Evolutionary conservation across 2,797 vertebrate genomes (phyloP), one percentile per base, ranked within the genome.

Genomic region (Lacerta viridis): DNA sequence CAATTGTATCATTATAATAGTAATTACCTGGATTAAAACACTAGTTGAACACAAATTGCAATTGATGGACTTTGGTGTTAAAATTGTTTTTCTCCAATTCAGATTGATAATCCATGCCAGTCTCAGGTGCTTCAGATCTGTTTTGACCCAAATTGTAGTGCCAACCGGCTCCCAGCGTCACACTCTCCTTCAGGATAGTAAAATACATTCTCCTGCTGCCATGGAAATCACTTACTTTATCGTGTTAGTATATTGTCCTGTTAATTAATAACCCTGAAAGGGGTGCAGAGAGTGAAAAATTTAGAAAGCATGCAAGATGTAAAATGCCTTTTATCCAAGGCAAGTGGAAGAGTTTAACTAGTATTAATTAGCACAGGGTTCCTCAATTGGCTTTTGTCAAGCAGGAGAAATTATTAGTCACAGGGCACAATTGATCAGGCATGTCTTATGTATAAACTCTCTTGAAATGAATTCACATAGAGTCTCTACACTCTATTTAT

Each of bases 81-180:
- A 20, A n/a, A 91, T 83, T 85, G 33, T 75, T 87, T 85, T 87
- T 87, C 59, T 89, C 75, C 85, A 74, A 41, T 23, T 27, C 0
- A 87, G 88, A 43, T 68, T 83, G n/a, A 74, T 90, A 83, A 86
- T 86, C 36, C 25, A 39, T 27, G 36, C 20, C 20, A 27, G 4
- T n/a, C 33, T 3, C 39, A 9, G 33, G 11, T 41, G 39, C 41
- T 46, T 83, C 66, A 46, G 18, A 55, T 68, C 66, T 71, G 27
- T 41, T 20, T 27, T 23, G 15, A 46, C 41, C 46, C 66, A 83
- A 18, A 43, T 69, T 3, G 18, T 69, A 93, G 80, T 55, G 10
- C 41, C 75, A 41, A 5, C 2, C 29, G n/a, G 25, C 27, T 17
- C 43, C 46, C 6, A 29, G 43, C 27, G 3, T 75, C 43, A 13